Base-by-base conservation (phyloP, 2,888 invertebrate species). In the Dichetophora obliterata region DNA sequence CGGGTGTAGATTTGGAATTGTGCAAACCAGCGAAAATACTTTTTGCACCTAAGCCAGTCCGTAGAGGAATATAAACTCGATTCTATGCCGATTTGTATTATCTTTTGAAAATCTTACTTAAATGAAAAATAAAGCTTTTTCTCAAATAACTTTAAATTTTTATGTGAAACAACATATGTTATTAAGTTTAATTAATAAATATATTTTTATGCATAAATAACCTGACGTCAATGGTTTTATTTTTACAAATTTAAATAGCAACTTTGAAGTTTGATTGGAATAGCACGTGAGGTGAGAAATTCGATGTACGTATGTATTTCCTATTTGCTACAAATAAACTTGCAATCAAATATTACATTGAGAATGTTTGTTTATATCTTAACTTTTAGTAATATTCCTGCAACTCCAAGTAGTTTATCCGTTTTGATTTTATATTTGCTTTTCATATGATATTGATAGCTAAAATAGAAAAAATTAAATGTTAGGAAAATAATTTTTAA, bases 41-140 rank as follows among this genome's bases (percentile, higher is more conserved):
- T 52, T 95, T 97, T 76, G 94, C 95, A 3, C 97, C 97, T 0
- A 97, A 96, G 88, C 95, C 96, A 2, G 94, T 96, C 72, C 95
- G 96, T 86, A 92, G 95, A 79, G 95, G 95, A 61, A 93, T 95
- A 84, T 93, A 90, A 81, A 22, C 31, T 24, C 2, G 43, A 50
- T 3, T 9, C 14, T 3, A 11, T 50, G 14, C 22, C 27, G 9
- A 48, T 43, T 43, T 8, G 8, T 37, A 37, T 8, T 8, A 37
- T 1, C 37, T 1, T 6, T 37, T 37, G 11, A 43, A 14, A 11
- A 43, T 43, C 14, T 11, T 37, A 37, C 37, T 37, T 37, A 4
- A 43, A 43, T 43, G 11, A 43, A 43, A 43, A 2, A 43, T 11
- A 43, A 43, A 6, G 11, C 2, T 43, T 43, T 14, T 37, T 43